Conservation (phyloP, 1,140 invertebrate species). For the Drosophila pseudoobscura region DNA sequence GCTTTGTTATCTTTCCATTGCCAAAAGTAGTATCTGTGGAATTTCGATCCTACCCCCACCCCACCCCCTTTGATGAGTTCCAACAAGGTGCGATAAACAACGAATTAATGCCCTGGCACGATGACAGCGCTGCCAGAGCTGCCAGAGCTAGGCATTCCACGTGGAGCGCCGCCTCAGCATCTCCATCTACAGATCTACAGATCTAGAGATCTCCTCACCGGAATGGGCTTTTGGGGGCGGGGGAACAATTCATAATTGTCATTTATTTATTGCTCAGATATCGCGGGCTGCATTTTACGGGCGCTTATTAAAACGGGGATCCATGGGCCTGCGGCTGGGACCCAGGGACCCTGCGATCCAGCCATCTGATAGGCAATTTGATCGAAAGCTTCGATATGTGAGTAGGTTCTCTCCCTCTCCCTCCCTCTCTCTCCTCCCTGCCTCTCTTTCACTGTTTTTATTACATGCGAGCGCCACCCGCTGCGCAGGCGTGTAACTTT, state of each 20-base stretch:
- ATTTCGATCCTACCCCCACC: conserved; percentile 29
- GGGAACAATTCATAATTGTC: conserved; percentile 79
- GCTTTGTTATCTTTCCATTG: background rate
- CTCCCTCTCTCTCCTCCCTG: background rate
- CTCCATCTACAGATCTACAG: too few relatives aligned
- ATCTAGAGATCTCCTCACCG: background rate
- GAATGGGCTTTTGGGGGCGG: conserved; percentile 12
- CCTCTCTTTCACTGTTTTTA: conserved; percentile 50
- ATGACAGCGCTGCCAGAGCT: conserved; percentile 60
- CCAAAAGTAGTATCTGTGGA: conserved; percentile 33
- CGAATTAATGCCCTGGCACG: conserved; percentile 71
- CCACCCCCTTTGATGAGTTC: conserved; percentile 49
- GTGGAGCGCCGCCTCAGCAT: conserved; percentile 50
- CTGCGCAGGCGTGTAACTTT: conserved; percentile 75
- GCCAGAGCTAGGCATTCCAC: conserved; percentile 48
- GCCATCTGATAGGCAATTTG: conserved; percentile 67
- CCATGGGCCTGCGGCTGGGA: background rate
- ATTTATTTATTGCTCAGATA: conserved; percentile 81
- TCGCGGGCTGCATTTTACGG: conserved; percentile 70
- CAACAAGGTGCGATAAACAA: conserved; percentile 81
- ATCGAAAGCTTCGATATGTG: conserved; percentile 79
- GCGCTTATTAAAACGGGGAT: conserved; percentile 73
- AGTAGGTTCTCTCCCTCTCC: conserved; percentile 29
- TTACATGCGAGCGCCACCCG: conserved; percentile 69
- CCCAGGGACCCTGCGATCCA: background rate